Evolutionary conservation across 2,113 vertebrate genomes (phyloP), one percentile per base, ranked within the genome.

Genomic region (Daubentonia madagascariensis): DNA sequence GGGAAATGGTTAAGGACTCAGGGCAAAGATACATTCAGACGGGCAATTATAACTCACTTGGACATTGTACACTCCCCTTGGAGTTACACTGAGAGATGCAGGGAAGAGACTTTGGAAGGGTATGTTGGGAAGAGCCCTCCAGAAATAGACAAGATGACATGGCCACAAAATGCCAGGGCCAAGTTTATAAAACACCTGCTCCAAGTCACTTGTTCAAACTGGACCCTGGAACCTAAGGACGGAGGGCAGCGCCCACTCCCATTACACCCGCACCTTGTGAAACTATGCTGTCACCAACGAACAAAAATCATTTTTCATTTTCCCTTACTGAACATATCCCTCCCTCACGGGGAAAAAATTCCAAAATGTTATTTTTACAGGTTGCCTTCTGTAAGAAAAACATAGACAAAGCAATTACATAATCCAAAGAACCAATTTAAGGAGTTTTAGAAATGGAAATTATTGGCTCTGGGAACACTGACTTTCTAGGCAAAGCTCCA

Each of bases 81-180:
- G 16, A 13, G 67, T 13, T 30, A 20, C 6, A 43, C 78, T 7
- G 32, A 67, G 48, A 16, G 6, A 28, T 0, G 7, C 23, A 4
- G 30, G 40, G 85, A 20, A 22, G 23, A 37, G 18, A 12, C 18
- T 12, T 6, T 5, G 4, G 81, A 61, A 59, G 78, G 17, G 2
- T 0, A 0, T 1, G 6, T 6, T 10, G 43, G 22, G 16, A 28
- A 16, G 18, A 81, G 20, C 1, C 18, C 7, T 79, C 40, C 8
- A 23, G 45, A 95, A 9, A 70, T 0, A n/a, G 8, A 4, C 10
- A 40, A 20, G 13, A 4, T 12, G 76, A 6, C 0, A 1, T 6
- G n/a, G 16, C 20, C 11, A 3, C 4, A 1, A 2, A 52, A 23
- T 0, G 30, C 1, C 1, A 0, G 16, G 18, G 45, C 11, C 23